Evolutionary conservation across 2,797 vertebrate genomes (phyloP).

Genomic region (Trematomus bernacchii): DNA sequence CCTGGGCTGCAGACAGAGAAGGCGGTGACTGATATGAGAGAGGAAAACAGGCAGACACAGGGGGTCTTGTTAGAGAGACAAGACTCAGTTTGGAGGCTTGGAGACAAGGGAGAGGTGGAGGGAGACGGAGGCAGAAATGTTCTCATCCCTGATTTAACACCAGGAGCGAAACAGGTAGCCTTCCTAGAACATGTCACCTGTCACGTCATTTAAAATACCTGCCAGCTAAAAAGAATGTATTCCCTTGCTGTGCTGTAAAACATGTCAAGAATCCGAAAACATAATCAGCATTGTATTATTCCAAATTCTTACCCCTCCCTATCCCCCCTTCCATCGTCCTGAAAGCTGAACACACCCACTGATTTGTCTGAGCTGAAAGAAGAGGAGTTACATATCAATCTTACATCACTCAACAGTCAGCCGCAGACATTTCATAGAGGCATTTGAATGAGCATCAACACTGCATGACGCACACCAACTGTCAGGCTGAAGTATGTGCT

Average conservation of each 20-base stretch:
- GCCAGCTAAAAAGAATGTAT: not conserved
- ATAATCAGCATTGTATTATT: constrained; percentile 31
- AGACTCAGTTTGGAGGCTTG: constrained; percentile 11
- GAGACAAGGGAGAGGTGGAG: not conserved
- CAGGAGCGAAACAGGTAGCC: constrained; percentile 4
- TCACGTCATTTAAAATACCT: constrained; percentile 11
- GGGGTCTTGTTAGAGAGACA: constrained; percentile 42
- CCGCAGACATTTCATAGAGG: constrained; percentile 76
- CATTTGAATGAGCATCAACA: constrained; percentile 74
- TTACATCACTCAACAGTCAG: constrained; percentile 82
- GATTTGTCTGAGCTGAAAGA: constrained; percentile 77
- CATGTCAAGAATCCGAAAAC: constrained; percentile 27
- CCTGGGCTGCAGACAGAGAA: constrained; percentile 37
- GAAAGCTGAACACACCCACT: constrained; percentile 80
- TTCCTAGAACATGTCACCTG: constrained; percentile 23
- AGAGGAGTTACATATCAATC: constrained; percentile 83
- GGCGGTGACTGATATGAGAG: constrained; percentile 23
- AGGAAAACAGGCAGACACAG: constrained; percentile 29
- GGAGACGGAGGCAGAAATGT: constrained; percentile 3
- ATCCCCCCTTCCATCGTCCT: constrained; percentile 57
- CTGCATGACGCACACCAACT: constrained; percentile 76
- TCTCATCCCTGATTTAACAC: not conserved
- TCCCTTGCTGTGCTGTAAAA: not conserved
- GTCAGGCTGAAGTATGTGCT: constrained; percentile 50
- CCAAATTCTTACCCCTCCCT: constrained; percentile 42